Percentiles rank a stretch among this genome's conserved stretches.
These are phyloP conservation scores for Thunnus thynnus DNA, from an alignment of 2,113 vertebrate species.

Conservation along the genomic window DNA sequence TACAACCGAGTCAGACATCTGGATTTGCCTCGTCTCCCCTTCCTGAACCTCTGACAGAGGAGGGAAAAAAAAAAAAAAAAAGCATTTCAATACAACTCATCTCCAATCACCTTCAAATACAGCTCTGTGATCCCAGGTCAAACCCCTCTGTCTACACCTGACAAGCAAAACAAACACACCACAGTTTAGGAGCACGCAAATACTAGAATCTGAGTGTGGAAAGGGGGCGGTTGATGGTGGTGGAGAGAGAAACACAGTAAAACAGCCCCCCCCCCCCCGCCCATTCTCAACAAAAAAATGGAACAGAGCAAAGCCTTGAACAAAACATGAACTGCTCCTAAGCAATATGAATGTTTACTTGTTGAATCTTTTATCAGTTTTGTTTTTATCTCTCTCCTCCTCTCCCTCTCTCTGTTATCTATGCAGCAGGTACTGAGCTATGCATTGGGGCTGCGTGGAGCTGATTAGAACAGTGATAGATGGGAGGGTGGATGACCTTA, in stretches of 20 bases:
- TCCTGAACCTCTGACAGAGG: conserved; percentile 6
- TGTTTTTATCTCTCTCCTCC: conserved; percentile 60
- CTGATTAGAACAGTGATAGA: conserved; percentile 86
- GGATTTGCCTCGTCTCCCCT: conserved; percentile 19
- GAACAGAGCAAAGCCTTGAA: conserved; percentile 15
- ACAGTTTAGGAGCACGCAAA: conserved; percentile 20
- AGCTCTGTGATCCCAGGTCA: conserved; percentile 30
- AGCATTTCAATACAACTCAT: conserved; percentile 32
- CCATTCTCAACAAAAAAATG: not conserved
- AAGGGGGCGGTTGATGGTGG: not conserved
- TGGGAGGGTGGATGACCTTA: conserved; percentile 83
- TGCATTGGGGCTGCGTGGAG: conserved; percentile 74
- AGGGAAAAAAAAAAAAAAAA: not conserved
- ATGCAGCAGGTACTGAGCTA: conserved; percentile 74
- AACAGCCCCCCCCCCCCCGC: not conserved
- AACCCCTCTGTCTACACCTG: conserved; percentile 27
- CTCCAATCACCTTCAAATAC: conserved; percentile 59
- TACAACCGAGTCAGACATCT: conserved; percentile 31
- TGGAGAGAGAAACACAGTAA: conserved; percentile 5
- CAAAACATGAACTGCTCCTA: conserved; percentile 15
- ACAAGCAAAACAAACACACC: conserved; percentile 41
- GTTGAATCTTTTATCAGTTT: conserved; percentile 82
- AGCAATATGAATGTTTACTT: conserved; percentile 78
- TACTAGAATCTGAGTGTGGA: not conserved
- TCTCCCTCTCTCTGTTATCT: conserved; percentile 74